phyloP scores from a whole-genome alignment of 2,113 vertebrate species.

The Myxocyprinus asiaticus region DNA sequence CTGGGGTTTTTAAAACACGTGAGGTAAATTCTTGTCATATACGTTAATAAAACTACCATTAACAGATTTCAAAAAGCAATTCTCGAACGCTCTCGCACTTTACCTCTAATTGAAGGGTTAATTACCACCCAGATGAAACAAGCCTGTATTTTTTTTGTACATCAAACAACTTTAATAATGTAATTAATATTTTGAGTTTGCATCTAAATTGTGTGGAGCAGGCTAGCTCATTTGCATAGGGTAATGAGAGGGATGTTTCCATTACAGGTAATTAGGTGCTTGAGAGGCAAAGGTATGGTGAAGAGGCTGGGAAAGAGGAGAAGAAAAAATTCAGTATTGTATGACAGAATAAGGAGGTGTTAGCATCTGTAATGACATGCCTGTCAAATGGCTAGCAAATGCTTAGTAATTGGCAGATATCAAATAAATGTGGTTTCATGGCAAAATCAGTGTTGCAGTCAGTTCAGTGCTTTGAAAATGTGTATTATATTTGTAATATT shows the following conservation, averaged over 20 bases:
- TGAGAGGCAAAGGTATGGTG: constrained; percentile 70
- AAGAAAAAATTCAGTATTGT: constrained; percentile 49
- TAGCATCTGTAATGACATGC: background rate
- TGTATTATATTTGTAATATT: background rate
- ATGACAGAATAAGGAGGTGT: background rate
- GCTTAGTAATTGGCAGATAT: background rate
- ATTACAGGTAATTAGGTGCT: constrained; percentile 82
- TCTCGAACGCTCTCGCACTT: constrained; percentile 24
- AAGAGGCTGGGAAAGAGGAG: constrained; percentile 60
- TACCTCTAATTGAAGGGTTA: constrained; percentile 56
- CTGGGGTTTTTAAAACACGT: constrained; percentile 57
- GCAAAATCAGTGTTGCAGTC: background rate
- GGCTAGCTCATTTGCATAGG: constrained; percentile 77
- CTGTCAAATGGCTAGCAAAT: constrained; percentile 26
- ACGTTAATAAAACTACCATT: background rate
- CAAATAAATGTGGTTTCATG: background rate
- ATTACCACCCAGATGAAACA: constrained; percentile 62
- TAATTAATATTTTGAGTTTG: constrained; percentile 75
- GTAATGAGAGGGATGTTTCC: constrained; percentile 81
- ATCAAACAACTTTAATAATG: constrained; percentile 80
- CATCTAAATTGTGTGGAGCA: constrained; percentile 78
- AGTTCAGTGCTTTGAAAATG: too few species aligned
- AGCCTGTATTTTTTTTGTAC: constrained; percentile 51
- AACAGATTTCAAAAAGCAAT: constrained; percentile 44
- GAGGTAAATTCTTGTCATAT: too few species aligned